Base-by-base conservation (phyloP, 2,113 vertebrate genomes). In the Colistium nudipinnis region DNA sequence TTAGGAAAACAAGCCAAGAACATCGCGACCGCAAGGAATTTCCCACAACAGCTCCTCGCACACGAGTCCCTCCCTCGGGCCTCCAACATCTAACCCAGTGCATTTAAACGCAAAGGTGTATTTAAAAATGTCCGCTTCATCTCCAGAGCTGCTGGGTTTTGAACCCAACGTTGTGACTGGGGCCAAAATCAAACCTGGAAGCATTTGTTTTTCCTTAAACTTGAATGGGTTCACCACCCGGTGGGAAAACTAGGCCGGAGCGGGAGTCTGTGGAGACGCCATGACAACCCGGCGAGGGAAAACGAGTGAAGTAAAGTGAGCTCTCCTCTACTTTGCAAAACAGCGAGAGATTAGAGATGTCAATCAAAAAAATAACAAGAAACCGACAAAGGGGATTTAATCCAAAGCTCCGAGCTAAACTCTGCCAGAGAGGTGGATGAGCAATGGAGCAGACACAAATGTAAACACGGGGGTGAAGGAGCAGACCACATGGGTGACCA, bases 341-440 rank as follows among this genome's bases (percentile, higher is more conserved):
- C 1, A 1, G 24, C 13, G 19, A 31, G 47, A 62, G 73, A 74
- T 81, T 69, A 76, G 9, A 59, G 62, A 44, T 76, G 66, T 69
- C 61, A 62, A 77, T 71, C 72, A 33, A 61, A 72, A 35, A 74
- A 64, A 87, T 70, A 82, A 70, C 57, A 47, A 20, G 4, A 17
- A 74, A 33, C 14, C 35, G 28, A 54, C 28, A 56, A 60, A 25
- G 48, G 77, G 77, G 43, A 72, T 76, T 86, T 86, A 39, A 70
- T 70, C 2, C 59, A 57, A 82, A 80, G 52, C 76, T 54, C 16
- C 0, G 57, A 77, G 83, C 86, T 87, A 79, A 87, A 84, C 60
- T 63, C 61, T 24, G 13, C 38, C 22, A 8, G 45, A 22, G 70
- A 39, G 36, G 25, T 12, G 59, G 65, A 68, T 31, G 78, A 80